Percentiles rank a stretch among this genome's conserved stretches.
phyloP scores from a whole-genome alignment of 2,113 vertebrate genomes.

The Mormoops blainvillei region DNA sequence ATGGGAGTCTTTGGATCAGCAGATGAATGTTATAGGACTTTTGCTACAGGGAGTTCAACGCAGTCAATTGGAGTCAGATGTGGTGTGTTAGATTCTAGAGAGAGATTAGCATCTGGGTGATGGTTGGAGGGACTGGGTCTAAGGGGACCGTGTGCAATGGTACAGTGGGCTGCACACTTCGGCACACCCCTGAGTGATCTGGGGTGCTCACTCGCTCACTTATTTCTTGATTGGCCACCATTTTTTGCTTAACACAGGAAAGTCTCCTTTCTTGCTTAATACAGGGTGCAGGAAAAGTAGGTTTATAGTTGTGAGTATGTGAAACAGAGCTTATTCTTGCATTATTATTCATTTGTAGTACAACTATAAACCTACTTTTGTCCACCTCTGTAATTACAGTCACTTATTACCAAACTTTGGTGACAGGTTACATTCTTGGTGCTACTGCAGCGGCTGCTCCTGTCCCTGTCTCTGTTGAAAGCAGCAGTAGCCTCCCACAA shows the following conservation, averaged over 20 bases:
- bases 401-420: no score
- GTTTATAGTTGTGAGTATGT: no score
- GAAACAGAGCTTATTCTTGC: no score
- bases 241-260: background rate
- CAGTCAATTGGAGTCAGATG: no score
- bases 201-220: background rate
- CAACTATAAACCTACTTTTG: no score
- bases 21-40: background rate
- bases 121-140: fast-evolving
- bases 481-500: no score
- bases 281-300: no score
- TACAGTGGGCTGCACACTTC: background rate
- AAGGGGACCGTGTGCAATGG: background rate
- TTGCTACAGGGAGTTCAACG: background rate
- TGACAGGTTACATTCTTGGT: no score
- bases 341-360: no score
- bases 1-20: background rate
- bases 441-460: no score
- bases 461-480: no score
- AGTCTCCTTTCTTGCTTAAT: background rate
- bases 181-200: background rate
- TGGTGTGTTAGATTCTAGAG: background rate
- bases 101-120: fast-evolving
- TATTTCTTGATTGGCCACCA: background rate
- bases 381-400: no score